A percentile compares a stretch with the other conserved stretches of the same genome.
These are phyloP conservation scores for Siniperca knerii DNA, from an alignment of 2,113 vertebrate species.

Conservation along the genomic window DNA sequence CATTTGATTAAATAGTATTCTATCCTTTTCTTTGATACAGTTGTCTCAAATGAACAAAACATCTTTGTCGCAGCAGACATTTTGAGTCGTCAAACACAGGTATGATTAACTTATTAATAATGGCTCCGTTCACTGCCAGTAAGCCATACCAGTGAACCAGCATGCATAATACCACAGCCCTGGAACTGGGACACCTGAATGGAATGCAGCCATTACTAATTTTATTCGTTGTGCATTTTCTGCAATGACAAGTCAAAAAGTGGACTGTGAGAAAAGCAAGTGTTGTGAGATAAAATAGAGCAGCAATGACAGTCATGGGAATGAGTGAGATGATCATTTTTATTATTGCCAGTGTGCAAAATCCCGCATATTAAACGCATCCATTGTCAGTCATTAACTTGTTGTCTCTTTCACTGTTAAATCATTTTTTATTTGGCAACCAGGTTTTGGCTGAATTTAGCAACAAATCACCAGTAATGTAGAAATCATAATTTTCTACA, in stretches of 20 bases:
- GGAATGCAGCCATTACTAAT: constrained; percentile 35
- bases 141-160: constrained; percentile 3
- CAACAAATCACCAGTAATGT: neutral
- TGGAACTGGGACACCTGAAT: constrained; percentile 36
- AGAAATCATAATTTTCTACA: constrained; percentile 6
- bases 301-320: neutral
- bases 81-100: constrained; percentile 2
- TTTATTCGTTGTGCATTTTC: constrained; percentile 34
- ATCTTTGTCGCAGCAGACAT: constrained; percentile 5
- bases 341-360: neutral
- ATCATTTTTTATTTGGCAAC: constrained; percentile 1
- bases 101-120: constrained; percentile 26
- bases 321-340: neutral
- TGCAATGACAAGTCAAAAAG: neutral
- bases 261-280: constrained; percentile 12
- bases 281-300: neutral
- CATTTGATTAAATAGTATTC: neutral
- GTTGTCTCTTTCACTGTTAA: neutral
- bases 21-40: neutral
- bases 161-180: constrained; percentile 6
- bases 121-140: constrained; percentile 11
- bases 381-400: neutral
- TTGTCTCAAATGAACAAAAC: neutral
- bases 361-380: neutral
- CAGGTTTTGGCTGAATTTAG: neutral